Evolutionary conservation across 2,888 invertebrate genomes (phyloP), one percentile per base, ranked within the genome.

Genomic region (Ochlodes sylvanus): DNA sequence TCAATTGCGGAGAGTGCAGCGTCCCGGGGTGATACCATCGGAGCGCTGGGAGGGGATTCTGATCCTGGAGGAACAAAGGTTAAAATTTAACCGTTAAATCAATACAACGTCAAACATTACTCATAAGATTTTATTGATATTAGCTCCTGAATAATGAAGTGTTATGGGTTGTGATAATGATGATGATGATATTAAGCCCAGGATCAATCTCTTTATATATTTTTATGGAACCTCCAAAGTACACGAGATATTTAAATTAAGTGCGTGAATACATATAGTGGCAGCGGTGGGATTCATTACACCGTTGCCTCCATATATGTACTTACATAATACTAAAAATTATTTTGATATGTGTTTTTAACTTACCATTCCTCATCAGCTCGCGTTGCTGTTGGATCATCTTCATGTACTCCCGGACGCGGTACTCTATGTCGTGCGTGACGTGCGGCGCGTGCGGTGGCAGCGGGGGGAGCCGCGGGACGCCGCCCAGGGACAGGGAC

Each of bases 321-420:
- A n/a, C n/a, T n/a, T n/a, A n/a, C n/a, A n/a, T n/a, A 27, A 27
- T 5, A 27, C 27, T 12, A 38, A 38, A 12, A 38, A 38, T 2
- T 15, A 15, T 17, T 1, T 2, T 1, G 2, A n/a, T n/a, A n/a
- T n/a, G n/a, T n/a, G n/a, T n/a, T n/a, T n/a, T 7, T 12, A 12
- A 63, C 85, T 81, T 44, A 92, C 92, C 92, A 75, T 90, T 90
- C 70, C 89, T 85, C 80, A 90, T 84, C 12, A 91, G 75, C 58
- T 92, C 92, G 57, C 89, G 78, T 69, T 93, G 93, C 68, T 89
- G 88, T 75, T 94, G 94, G 68, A 97, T 91, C 75, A 97, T 87
- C 86, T 96, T 97, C 79, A 97, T 94, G 83, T 97, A 97, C 78
- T 97, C 97, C 79, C 96, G 94, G 94, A 97, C 96, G 32, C 96